Base-by-base conservation (phyloP, 2,797 vertebrate genomes). In the Phyllotis vaccarum region DNA sequence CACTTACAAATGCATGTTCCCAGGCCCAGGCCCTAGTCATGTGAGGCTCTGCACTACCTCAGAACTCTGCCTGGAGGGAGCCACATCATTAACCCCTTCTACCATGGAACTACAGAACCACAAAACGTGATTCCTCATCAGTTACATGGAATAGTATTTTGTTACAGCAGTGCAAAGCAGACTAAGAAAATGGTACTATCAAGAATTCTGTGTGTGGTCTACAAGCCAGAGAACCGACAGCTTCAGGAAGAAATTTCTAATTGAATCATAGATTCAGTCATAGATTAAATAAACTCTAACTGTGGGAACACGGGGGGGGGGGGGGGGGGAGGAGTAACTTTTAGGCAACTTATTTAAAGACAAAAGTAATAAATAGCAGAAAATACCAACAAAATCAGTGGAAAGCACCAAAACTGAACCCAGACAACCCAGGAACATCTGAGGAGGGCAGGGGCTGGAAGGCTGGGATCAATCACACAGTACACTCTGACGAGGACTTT, bases 361-460 rank as follows among this genome's bases (percentile, higher is more conserved):
- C 19, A 43, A 31, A 66, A 29, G 8, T 70, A 34, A 49, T 52
- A 93, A 86, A 27, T 6, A 88, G 37, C 19, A 60, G 54, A 40
- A 54, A 21, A n/a, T 27, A 22, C 19, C 19, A 17, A 52, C 5
- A 52, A 46, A 72, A 34, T 12, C 21, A 60, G 17, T 58, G 40
- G 31, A 85, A 60, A 37, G 14, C 34, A 72, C 46, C 22, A 31
- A 79, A 14, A 6, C 37, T 27, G 34, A 70, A 66, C 60, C 11
- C 7, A 13, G 3, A 29, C 0, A 87, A 40, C 17, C 31, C 52
- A 74, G 68, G 54, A 8, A 21, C 1, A 4, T 49, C 9, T 0
- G 13, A 31, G 54, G n/a, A 3, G 7, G 22, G 22, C 46, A 52
- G 34, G 80, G 56, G 29, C 11, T 22, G 0, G 2, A n/a, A 27